Evolutionary conservation across 2,113 vertebrate genomes (phyloP).

Genomic region (Rousettus leschenaultii): DNA sequence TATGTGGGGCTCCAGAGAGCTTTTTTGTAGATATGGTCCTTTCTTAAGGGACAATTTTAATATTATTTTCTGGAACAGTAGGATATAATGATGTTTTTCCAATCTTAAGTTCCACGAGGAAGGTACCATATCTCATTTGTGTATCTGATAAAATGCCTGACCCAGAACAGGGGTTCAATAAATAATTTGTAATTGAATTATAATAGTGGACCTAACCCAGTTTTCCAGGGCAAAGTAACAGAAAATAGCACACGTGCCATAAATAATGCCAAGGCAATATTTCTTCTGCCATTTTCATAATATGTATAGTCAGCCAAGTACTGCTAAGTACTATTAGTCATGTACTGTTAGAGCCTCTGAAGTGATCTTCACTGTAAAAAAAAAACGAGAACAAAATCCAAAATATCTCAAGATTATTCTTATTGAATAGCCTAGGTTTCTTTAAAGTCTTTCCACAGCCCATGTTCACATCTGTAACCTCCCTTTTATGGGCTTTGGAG

Average conservation of each 20-base stretch:
- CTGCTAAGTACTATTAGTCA: not conserved
- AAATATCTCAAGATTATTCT: conserved; percentile 19
- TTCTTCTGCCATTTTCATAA: not conserved
- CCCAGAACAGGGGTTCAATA: not conserved
- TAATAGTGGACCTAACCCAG: not conserved
- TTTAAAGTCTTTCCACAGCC: conserved; percentile 57
- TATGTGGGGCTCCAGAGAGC: no score
- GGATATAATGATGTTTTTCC: not conserved
- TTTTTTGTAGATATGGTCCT: not conserved
- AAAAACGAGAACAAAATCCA: not conserved
- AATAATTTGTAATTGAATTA: conserved; percentile 13
- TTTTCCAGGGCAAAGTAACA: not conserved
- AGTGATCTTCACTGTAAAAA: not conserved
- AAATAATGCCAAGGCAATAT: not conserved
- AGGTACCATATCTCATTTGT: not conserved
- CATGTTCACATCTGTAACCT: conserved; percentile 39
- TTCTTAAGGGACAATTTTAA: not conserved
- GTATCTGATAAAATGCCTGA: not conserved
- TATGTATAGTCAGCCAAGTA: not conserved
- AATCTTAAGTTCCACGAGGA: not conserved
- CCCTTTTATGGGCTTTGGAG: conserved; percentile 53
- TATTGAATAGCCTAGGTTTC: conserved; percentile 43
- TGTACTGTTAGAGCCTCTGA: not conserved
- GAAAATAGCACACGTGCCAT: conserved; percentile 1
- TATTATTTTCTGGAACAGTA: not conserved